These are phyloP conservation scores for Aplodontia rufa DNA, from an alignment of 2,113 vertebrate genomes.

Conservation along the genomic window DNA sequence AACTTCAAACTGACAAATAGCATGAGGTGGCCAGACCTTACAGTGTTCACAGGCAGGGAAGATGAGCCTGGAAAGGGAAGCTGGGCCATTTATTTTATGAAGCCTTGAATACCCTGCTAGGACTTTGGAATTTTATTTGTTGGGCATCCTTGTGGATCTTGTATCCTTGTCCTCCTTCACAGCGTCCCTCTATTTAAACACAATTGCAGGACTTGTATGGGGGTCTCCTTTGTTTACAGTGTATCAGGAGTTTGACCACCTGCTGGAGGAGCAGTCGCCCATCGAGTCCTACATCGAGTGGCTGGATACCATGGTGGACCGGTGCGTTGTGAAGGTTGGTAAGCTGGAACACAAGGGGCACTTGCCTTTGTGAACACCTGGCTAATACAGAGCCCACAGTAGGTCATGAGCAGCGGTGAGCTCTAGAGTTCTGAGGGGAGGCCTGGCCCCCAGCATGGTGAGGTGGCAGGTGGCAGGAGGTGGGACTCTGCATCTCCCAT, in stretches of 20 bases:
- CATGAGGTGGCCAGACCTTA: not conserved
- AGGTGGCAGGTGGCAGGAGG: not conserved
- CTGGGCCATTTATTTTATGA: not conserved
- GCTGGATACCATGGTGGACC: slow-evolving; percentile 99
- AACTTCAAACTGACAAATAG: not conserved
- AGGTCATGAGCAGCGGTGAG: not conserved
- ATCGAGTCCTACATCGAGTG: slow-evolving; percentile 98
- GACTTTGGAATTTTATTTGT: not conserved
- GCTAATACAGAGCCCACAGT: not conserved
- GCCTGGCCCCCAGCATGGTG: not conserved
- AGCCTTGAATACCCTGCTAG: not conserved
- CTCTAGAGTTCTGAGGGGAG: not conserved
- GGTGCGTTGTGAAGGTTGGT: slow-evolving; percentile 98
- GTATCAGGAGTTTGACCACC: slow-evolving; percentile 98
- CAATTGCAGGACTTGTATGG: not conserved
- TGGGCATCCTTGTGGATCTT: not conserved
- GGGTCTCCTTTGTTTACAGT: slow-evolving; percentile 85
- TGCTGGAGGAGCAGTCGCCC: slow-evolving; percentile 97
- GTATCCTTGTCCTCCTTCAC: not conserved
- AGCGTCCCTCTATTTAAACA: not conserved
- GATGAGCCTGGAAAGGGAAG: not conserved
- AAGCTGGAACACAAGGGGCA: not conserved
- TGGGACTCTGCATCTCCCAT: not conserved
- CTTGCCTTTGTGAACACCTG: not conserved
- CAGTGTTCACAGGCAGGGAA: too few relatives aligned